Evolutionary conservation across 2,797 vertebrate species (phyloP).

Genomic region (Peromyscus attwateri): DNA sequence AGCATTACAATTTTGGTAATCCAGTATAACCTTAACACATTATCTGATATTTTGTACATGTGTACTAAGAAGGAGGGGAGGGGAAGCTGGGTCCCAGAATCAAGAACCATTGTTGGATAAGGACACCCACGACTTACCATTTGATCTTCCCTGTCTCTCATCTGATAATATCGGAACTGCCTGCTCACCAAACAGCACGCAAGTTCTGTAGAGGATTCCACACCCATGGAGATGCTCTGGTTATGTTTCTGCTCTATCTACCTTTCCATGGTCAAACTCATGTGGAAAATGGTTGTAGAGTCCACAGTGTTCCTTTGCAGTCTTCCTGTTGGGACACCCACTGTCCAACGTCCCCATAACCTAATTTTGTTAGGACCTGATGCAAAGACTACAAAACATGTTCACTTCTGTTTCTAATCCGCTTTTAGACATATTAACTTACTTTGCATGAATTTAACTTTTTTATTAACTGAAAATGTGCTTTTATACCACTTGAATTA

Average conservation of each 20-base stretch:
- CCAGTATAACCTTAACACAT: neutral
- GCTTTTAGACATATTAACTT: constrained; percentile 61
- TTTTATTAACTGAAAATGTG: constrained; percentile 73
- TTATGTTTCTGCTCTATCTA: neutral
- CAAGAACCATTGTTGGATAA: neutral
- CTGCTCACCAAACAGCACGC: neutral
- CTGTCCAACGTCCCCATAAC: neutral
- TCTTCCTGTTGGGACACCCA: neutral
- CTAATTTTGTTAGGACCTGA: constrained; percentile 19
- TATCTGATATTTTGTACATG: neutral
- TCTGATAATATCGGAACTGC: neutral
- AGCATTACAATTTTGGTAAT: constrained; percentile 1
- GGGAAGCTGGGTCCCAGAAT: neutral
- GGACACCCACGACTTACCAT: neutral
- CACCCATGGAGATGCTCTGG: neutral
- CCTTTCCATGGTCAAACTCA: constrained; percentile 23
- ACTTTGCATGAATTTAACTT: constrained; percentile 81
- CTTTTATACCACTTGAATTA: constrained; percentile 74
- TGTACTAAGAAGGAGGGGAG: neutral
- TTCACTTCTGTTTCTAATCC: constrained; percentile 55
- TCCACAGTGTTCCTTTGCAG: neutral
- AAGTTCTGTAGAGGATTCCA: neutral
- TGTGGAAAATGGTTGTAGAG: constrained; percentile 27
- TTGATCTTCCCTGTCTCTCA: neutral
- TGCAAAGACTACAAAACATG: constrained; percentile 26